Conservation (phyloP, 1,140 invertebrate genomes). For the Muscidifurax raptorellus region DNA sequence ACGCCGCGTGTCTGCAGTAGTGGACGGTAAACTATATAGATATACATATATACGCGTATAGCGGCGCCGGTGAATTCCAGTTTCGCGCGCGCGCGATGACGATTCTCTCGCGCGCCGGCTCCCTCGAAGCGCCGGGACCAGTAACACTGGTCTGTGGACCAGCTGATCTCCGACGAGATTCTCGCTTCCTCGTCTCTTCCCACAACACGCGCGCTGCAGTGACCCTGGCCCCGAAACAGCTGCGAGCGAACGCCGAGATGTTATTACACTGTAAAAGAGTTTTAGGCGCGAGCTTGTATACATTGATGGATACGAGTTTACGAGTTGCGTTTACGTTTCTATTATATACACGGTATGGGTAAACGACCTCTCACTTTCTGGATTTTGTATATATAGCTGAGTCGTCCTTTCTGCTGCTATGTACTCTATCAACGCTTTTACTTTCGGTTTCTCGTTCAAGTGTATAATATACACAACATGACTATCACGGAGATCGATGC, state of each 20-base stretch:
- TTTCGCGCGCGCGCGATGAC: constrained; percentile 58
- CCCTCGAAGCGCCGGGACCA: constrained; percentile 35
- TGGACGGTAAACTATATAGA: too few species aligned
- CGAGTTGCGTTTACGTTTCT: background rate
- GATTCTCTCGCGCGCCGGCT: constrained; percentile 29
- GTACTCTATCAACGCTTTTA: background rate
- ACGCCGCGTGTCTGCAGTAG: constrained; percentile 6
- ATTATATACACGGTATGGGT: background rate
- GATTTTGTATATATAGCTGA: background rate
- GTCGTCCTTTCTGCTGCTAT: background rate
- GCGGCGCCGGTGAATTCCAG: constrained; percentile 66
- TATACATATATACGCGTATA: background rate
- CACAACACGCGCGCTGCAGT: background rate
- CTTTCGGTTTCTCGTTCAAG: background rate
- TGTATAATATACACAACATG: background rate
- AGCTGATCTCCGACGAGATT: constrained; percentile 46
- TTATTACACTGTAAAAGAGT: constrained; percentile 40
- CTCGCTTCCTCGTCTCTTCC: constrained; percentile 47
- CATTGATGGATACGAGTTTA: constrained; percentile 4
- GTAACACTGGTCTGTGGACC: constrained; percentile 48
- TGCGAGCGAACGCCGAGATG: background rate
- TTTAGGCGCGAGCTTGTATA: background rate
- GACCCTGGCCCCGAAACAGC: constrained; percentile 45
- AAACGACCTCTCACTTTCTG: constrained; percentile 23
- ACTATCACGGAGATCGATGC: background rate